Base-by-base conservation (phyloP, 2,113 vertebrate species). In the Tychaedon coryphoeus region DNA sequence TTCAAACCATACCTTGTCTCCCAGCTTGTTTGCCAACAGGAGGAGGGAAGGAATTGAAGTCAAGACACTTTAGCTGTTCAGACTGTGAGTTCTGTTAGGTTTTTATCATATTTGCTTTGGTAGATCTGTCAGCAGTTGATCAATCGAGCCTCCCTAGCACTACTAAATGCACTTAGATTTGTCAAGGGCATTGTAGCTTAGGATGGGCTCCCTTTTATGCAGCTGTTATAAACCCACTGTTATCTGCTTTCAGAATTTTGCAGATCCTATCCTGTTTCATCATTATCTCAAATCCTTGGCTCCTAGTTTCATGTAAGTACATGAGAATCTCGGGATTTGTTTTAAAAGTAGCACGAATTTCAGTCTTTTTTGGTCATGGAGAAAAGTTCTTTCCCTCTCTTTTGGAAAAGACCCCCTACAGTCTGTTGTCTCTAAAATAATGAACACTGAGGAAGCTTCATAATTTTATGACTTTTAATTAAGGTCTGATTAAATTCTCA, bases 171-270 rank as follows among this genome's bases (percentile, higher is more conserved):
- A 56, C 75, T 81, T 77, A 87, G 47, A 47, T 75, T 90, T 80
- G 38, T 54, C 86, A 84, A 93, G 88, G 95, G 26, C 72, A 74
- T 73, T 93, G 51, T 56, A 66, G 23, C 43, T 95, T 88, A 86
- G 23, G 18, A 88, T 76, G 38, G 53, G 7, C 36, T 93, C 28
- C 29, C 34, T 94, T 88, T 88, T n/a, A 28, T 67, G 60, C 18
- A 90, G 38, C 36, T 75, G 1, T 88, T 83, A 79, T 57, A 88
- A 93, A 79, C 23, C 28, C 26, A 69, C 34, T 77, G 6, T 31
- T 80, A 91, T 23, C 34, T 66, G 50, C 34, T 77, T 74, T 20
- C 19, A 91, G 31, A 80, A 86, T 88, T 90, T 93, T 77, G 4
- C 60, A 80, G 62, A 23, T 60, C 60, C 88, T 7, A 1, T 47